Evolutionary conservation across 2,888 invertebrate genomes (phyloP).

Genomic region (Hanleya hanleyi): DNA sequence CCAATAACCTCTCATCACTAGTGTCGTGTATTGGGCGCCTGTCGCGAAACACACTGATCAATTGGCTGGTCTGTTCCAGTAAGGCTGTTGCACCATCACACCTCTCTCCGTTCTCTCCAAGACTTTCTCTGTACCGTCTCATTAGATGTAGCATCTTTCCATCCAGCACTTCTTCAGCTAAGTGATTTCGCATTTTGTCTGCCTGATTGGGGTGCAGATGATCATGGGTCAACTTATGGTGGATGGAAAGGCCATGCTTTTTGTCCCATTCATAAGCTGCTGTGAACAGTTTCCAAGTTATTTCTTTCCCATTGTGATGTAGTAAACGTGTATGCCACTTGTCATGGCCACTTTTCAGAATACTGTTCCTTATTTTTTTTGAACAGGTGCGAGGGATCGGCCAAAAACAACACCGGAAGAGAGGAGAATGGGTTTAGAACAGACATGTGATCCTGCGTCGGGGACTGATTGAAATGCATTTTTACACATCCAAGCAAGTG

Average conservation of each 20-base stretch:
- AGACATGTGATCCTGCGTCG: no score
- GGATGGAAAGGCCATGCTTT: constrained; percentile 1
- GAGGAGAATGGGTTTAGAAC: neutral
- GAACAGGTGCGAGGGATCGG: neutral
- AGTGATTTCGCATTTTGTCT: neutral
- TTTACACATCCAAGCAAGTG: constrained; percentile 6
- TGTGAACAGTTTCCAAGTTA: constrained; percentile 1
- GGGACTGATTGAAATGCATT: neutral
- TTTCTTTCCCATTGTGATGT: neutral
- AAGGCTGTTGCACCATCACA: neutral
- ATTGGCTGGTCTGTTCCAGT: neutral
- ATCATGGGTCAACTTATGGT: neutral
- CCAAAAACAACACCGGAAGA: neutral
- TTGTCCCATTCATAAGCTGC: constrained; percentile 6
- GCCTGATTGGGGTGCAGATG: neutral
- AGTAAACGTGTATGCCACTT: constrained; percentile 10
- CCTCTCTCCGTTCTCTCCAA: neutral
- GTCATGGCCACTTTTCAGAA: constrained; percentile 13
- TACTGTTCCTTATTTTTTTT: neutral
- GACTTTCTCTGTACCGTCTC: neutral
- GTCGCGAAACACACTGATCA: neutral
- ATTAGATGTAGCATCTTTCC: neutral
- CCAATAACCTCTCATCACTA: neutral
- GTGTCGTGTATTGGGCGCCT: neutral
- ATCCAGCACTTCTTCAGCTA: no score